Conservation (phyloP, 2,797 vertebrate genomes). For the Muraenolepis orangiensis region DNA sequence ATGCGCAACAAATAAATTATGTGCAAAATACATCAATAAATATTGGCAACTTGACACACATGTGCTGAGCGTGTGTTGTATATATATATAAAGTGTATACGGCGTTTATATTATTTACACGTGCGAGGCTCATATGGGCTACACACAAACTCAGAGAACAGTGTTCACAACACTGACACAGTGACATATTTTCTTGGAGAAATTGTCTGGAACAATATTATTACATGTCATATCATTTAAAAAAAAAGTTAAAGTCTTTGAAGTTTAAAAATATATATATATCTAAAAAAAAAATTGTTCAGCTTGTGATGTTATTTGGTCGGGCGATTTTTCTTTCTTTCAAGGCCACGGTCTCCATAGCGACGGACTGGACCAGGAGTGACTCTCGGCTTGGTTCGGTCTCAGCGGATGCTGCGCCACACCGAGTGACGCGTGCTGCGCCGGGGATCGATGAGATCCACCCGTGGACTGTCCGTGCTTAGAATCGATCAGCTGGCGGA, state of each 20-base stretch:
- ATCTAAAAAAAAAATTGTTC: too few relatives aligned
- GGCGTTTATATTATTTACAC: conserved; percentile 60
- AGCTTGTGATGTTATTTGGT: neutral
- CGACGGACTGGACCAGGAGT: conserved; percentile 25
- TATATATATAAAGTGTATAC: conserved; percentile 21
- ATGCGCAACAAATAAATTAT: conserved; percentile 43
- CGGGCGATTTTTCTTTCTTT: too few relatives aligned
- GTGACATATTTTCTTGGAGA: conserved; percentile 16
- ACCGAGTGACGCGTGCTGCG: conserved; percentile 13
- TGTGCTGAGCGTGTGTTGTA: conserved; percentile 4
- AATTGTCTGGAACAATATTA: conserved; percentile 2
- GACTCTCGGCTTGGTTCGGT: conserved; percentile 27
- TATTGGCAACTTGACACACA: conserved; percentile 17
- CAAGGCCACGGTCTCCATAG: conserved; percentile 75
- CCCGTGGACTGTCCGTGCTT: neutral
- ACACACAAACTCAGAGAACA: conserved; percentile 3
- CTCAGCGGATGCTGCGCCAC: conserved; percentile 16
- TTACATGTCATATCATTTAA: too few relatives aligned
- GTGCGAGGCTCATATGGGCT: conserved; percentile 2
- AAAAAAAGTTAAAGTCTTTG: neutral
- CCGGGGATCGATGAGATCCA: neutral
- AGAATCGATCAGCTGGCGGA: conserved; percentile 43
- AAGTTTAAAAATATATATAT: too few relatives aligned
- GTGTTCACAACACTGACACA: neutral
- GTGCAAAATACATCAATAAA: conserved; percentile 38